Conservation (phyloP, 2,113 vertebrate genomes). For the Regulus satrapa region DNA sequence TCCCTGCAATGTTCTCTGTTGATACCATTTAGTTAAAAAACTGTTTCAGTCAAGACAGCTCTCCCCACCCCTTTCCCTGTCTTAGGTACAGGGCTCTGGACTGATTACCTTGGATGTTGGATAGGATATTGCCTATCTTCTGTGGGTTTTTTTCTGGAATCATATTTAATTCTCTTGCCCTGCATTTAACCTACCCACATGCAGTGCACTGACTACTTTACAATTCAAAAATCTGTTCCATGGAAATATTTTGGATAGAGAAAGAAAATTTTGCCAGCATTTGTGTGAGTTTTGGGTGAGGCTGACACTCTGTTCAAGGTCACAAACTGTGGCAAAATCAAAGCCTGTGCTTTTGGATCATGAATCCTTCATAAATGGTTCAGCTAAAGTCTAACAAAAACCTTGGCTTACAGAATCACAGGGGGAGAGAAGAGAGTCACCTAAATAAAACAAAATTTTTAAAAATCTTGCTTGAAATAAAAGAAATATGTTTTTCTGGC, state of each 20-base stretch:
- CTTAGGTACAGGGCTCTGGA: neutral
- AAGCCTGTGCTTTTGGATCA: neutral
- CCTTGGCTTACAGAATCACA: neutral
- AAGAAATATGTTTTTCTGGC: neutral
- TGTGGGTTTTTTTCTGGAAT: neutral
- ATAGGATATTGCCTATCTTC: neutral
- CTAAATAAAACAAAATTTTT: neutral
- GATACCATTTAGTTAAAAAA: neutral
- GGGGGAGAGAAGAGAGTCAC: neutral
- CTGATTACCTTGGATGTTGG: neutral
- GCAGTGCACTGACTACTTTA: neutral
- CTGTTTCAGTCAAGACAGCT: neutral
- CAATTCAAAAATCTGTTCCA: neutral
- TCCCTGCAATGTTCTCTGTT: neutral
- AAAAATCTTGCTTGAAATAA: neutral
- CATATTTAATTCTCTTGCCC: neutral
- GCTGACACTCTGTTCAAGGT: neutral
- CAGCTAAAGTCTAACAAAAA: neutral
- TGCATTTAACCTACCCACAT: neutral
- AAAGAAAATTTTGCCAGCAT: no score
- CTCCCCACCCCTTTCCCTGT: neutral
- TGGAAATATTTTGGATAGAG: no score
- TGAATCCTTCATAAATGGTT: neutral
- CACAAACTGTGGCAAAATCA: neutral
- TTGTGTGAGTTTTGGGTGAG: neutral